A percentile compares a stretch with the other conserved stretches of the same genome.
These are phyloP conservation scores for Latheticus oryzae DNA, from an alignment of 2,888 invertebrate genomes.

Conservation along the genomic window DNA sequence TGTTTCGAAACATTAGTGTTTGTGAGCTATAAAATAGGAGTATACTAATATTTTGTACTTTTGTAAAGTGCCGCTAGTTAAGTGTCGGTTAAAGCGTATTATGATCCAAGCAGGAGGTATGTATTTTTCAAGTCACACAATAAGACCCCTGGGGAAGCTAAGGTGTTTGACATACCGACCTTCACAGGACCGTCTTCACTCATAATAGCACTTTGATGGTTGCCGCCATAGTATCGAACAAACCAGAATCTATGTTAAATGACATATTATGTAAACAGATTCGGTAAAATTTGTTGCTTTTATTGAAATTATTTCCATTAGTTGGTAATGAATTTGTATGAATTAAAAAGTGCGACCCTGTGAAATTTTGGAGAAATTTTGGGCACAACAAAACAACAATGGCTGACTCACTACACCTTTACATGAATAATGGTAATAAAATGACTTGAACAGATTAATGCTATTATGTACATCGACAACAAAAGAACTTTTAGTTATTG, in stretches of 20 bases:
- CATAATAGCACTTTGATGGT: slow-evolving; percentile 40
- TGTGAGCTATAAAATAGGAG: slow-evolving; percentile 55
- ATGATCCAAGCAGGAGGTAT: slow-evolving; percentile 63
- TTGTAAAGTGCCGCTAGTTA: slow-evolving; percentile 62
- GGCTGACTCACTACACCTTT: slow-evolving; percentile 53
- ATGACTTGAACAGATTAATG: slow-evolving; percentile 53
- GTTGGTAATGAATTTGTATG: slow-evolving; percentile 17
- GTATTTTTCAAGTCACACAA: slow-evolving; percentile 64
- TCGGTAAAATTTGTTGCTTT: slow-evolving; percentile 14
- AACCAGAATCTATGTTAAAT: slow-evolving; percentile 26
- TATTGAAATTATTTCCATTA: slow-evolving; percentile 16
- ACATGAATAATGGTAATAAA: slow-evolving; percentile 55
- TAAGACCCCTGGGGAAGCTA: slow-evolving; percentile 61
- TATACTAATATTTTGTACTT: slow-evolving; percentile 62
- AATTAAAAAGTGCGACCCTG: slow-evolving; percentile 47
- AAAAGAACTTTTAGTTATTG: slow-evolving; percentile 52
- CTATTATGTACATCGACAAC: slow-evolving; percentile 50
- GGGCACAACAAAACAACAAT: slow-evolving; percentile 53
- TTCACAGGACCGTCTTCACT: slow-evolving; percentile 56
- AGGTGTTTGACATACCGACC: slow-evolving; percentile 64
- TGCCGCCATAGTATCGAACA: slow-evolving; percentile 38
- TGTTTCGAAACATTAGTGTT: slow-evolving; percentile 29
- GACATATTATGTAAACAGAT: slow-evolving; percentile 43
- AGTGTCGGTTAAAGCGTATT: slow-evolving; percentile 64
- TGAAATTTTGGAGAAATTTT: slow-evolving; percentile 50